A percentile compares a stretch with the other conserved stretches of the same genome.
Evolutionary conservation across 2,113 vertebrate species (phyloP).

Genomic region (Axis porcinus): DNA sequence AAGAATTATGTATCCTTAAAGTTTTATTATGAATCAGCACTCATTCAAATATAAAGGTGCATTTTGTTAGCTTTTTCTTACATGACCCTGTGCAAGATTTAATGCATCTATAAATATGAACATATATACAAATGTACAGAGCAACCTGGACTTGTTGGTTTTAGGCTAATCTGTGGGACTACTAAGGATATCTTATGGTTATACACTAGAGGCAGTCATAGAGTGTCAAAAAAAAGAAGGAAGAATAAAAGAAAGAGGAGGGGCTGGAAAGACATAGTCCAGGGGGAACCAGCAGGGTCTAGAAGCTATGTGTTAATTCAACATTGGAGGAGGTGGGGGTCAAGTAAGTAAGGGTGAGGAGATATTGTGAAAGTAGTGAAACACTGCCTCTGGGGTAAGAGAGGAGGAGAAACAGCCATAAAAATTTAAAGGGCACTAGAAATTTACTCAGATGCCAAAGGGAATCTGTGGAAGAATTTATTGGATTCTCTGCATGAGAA

Average conservation of each 20-base stretch:
- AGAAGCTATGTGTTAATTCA: slow-evolving; percentile 22
- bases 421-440: slow-evolving; percentile 56
- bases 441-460: slow-evolving; percentile 62
- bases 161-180: not conserved
- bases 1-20: not conserved
- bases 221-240: not conserved
- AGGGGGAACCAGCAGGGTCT: not conserved
- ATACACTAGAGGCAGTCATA: not conserved
- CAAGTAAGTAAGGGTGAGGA: not conserved
- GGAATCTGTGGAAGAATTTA: slow-evolving; percentile 54
- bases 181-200: not conserved
- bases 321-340: not conserved
- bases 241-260: not conserved
- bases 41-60: not conserved
- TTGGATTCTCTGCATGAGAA: slow-evolving; percentile 61
- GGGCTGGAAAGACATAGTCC: not conserved
- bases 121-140: not conserved
- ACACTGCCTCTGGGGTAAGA: slow-evolving; percentile 34
- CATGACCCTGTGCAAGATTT: not conserved
- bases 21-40: not conserved
- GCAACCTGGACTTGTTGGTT: not conserved
- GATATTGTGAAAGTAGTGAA: not conserved
- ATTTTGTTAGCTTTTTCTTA: not conserved
- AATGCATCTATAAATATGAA: not conserved
- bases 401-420: slow-evolving; percentile 44